Evolutionary conservation across 2,797 vertebrate species (phyloP).

Genomic region (Sylvilagus floridanus): DNA sequence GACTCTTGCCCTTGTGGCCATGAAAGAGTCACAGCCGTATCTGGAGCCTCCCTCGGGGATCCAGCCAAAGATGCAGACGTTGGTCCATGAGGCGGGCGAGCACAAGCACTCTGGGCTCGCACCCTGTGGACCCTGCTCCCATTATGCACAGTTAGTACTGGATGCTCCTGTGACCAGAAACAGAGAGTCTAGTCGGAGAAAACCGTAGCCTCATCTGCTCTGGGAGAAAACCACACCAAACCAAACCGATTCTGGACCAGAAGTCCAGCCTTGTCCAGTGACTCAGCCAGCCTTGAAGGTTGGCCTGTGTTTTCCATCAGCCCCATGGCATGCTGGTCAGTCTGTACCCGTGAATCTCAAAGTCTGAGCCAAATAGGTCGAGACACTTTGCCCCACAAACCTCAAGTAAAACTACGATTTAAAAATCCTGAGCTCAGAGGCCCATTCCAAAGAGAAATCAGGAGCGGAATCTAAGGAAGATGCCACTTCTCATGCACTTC

Average conservation of each 20-base stretch:
- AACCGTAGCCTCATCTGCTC: background rate
- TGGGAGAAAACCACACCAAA: background rate
- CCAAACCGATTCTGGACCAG: background rate
- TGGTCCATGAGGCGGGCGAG: background rate
- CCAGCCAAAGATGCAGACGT: background rate
- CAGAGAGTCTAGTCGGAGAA: background rate
- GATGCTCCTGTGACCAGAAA: background rate
- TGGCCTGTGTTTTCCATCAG: accelerated
- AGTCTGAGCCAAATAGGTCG: background rate
- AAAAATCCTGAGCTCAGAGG: background rate
- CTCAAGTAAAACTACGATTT: background rate
- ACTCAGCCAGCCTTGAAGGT: too few relatives aligned
- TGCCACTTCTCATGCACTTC: background rate
- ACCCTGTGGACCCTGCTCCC: too few relatives aligned
- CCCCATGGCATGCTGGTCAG: accelerated
- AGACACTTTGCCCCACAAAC: background rate
- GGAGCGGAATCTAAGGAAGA: background rate
- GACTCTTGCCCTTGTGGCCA: background rate
- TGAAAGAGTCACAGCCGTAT: background rate
- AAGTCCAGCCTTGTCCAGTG: background rate
- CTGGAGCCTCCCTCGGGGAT: background rate
- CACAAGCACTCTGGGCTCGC: background rate
- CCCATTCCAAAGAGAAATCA: background rate
- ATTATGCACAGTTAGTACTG: background rate
- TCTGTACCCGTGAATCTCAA: accelerated